Evolutionary conservation across 2,797 vertebrate genomes (phyloP), one percentile per base, ranked within the genome.

Genomic region (Sparus aurata): DNA sequence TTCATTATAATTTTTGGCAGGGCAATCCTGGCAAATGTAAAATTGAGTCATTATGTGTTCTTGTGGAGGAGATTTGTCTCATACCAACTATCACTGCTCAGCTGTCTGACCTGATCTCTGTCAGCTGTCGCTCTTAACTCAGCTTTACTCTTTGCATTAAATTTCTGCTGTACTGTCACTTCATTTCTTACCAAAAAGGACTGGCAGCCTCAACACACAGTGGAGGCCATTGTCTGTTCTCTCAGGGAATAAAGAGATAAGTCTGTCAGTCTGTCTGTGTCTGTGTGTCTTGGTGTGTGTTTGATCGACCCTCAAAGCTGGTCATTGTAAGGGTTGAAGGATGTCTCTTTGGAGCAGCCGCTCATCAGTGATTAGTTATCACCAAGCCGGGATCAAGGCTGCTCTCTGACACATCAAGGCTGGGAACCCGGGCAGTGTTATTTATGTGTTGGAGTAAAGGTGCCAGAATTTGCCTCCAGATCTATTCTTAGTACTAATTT

Each of bases 321-420:
- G 62, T 71, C 66, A 67, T 80, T 73, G 75, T 77, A 65, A 34
- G 78, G 75, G 55, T 70, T 71, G 71, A 73, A 64, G 70, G 12
- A 27, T 62, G 81, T 54, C 68, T 72, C 63, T 18, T n/a, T 57
- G 47, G 53, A 69, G 18, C 34, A 75, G 70, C 74, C n/a, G 20
- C 53, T 67, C 78, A 73, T 77, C 63, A 71, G 17, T 74, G 69
- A 73, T 83, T 68, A 74, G 64, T 74, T 76, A 73, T 72, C 75
- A 74, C 47, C 52, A 50, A 60, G 57, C 23, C 12, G 76, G 78
- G 47, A 75, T 74, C 75, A 77, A 80, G 75, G 73, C 72, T 66
- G 45, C 52, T 13, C 64, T 80, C 69, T 63, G 62, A 74, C 79
- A 77, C 61, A 60, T 73, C 43, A 53, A 80, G 83, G 69, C 77